Evolutionary conservation across 2,888 invertebrate species (phyloP).

Genomic region (Drosophila kambysellisi): DNA sequence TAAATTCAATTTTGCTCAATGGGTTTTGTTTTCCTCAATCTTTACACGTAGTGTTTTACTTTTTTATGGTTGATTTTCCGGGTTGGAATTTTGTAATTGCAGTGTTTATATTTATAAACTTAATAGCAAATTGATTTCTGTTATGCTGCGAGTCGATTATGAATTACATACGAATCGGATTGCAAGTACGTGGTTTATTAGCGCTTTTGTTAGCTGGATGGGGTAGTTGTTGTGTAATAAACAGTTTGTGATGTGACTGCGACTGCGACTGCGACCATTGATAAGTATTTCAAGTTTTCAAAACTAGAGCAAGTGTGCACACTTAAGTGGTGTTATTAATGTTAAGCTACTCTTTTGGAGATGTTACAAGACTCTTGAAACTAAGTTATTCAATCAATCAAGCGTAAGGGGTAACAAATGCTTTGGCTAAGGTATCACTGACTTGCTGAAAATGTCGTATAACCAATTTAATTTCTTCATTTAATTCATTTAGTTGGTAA

Average conservation of each 20-base stretch:
- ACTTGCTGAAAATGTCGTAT: background rate
- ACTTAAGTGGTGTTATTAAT: background rate
- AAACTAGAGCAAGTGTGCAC: background rate
- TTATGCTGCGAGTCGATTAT: constrained; percentile 36
- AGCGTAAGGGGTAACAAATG: background rate
- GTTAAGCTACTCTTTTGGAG: background rate
- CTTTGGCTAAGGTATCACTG: background rate
- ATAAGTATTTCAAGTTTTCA: constrained; percentile 9
- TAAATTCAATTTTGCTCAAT: constrained; percentile 44
- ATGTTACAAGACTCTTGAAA: background rate
- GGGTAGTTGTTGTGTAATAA: constrained; percentile 39
- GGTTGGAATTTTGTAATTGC: constrained; percentile 41
- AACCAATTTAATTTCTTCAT: background rate
- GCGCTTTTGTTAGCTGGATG: constrained; percentile 19
- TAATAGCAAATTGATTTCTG: constrained; percentile 56
- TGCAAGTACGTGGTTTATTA: constrained; percentile 36
- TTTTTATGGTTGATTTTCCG: constrained; percentile 42
- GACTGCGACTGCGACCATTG: constrained; percentile 10
- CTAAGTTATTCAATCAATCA: constrained; percentile 1
- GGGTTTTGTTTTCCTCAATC: constrained; percentile 36
- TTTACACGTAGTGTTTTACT: constrained; percentile 5
- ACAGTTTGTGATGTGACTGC: constrained; percentile 4
- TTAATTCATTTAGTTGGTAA: background rate
- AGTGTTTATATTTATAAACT: constrained; percentile 22
- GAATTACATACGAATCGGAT: constrained; percentile 21